Conservation (phyloP, 2,113 vertebrate species). For the Mystacornis crossleyi region DNA sequence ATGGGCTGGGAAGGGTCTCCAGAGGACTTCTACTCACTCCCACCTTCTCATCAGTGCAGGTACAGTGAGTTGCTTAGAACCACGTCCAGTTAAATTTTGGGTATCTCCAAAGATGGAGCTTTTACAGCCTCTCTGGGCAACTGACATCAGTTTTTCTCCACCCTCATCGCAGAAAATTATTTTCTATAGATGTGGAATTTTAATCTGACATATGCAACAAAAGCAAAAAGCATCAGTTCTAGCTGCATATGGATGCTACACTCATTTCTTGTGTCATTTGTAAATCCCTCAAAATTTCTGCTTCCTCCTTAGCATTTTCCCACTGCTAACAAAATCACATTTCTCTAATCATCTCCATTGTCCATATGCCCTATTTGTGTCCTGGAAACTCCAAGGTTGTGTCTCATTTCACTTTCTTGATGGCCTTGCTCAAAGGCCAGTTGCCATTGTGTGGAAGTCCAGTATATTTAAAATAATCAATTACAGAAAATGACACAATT, state of each 20-base stretch:
- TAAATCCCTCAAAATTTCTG: neutral
- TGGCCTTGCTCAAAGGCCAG: slow-evolving; percentile 1
- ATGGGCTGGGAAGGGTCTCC: neutral
- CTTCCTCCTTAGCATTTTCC: neutral
- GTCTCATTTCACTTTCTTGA: slow-evolving; percentile 6
- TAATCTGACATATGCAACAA: neutral
- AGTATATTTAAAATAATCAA: neutral
- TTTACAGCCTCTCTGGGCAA: neutral
- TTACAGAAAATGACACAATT: neutral
- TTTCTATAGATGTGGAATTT: neutral
- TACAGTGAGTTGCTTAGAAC: neutral
- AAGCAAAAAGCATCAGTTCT: neutral
- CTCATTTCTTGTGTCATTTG: neutral
- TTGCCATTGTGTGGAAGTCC: neutral
- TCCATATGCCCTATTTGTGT: neutral
- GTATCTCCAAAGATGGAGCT: neutral
- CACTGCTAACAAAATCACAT: neutral
- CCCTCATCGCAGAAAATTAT: neutral
- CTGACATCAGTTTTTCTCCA: neutral
- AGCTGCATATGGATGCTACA: neutral
- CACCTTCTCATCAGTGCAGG: neutral
- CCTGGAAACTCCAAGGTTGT: neutral
- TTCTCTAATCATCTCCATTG: neutral
- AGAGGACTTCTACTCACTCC: neutral
- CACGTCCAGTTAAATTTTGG: neutral